These are phyloP conservation scores for Connochaetes taurinus DNA, from an alignment of 2,113 vertebrate species.

Conservation along the genomic window DNA sequence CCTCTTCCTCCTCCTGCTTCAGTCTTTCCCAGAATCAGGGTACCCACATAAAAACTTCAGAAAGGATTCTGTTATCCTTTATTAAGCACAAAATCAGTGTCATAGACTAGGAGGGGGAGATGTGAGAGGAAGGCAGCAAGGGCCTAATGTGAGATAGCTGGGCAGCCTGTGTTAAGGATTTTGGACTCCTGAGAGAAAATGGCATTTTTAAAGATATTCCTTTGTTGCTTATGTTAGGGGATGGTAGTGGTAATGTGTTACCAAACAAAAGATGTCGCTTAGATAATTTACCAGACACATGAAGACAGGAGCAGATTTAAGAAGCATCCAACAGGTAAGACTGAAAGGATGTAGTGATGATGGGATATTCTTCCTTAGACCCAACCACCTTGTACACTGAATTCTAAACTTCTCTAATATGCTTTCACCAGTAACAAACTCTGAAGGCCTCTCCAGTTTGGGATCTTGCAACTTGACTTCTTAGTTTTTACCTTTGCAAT, in stretches of 20 bases:
- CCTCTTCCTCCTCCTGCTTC: background rate
- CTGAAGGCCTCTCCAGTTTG: background rate
- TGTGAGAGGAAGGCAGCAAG: background rate
- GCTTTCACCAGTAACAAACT: background rate
- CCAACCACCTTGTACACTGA: background rate
- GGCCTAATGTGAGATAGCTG: background rate
- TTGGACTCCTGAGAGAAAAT: background rate
- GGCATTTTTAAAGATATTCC: background rate
- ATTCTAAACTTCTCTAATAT: background rate
- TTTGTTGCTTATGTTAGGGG: background rate
- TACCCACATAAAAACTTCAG: background rate
- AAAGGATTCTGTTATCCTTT: background rate
- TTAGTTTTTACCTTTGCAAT: background rate
- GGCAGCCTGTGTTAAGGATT: background rate
- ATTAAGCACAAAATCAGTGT: background rate
- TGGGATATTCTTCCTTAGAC: background rate
- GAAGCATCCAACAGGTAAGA: background rate
- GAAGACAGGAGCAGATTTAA: background rate
- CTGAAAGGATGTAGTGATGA: background rate
- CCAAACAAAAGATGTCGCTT: background rate
- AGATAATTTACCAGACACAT: background rate
- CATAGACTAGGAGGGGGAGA: background rate
- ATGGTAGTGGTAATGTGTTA: background rate
- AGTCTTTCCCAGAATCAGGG: background rate
- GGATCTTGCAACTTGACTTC: background rate